Evolutionary conservation across 2,113 vertebrate genomes (phyloP).

Genomic region (Syrmaticus mikado): DNA sequence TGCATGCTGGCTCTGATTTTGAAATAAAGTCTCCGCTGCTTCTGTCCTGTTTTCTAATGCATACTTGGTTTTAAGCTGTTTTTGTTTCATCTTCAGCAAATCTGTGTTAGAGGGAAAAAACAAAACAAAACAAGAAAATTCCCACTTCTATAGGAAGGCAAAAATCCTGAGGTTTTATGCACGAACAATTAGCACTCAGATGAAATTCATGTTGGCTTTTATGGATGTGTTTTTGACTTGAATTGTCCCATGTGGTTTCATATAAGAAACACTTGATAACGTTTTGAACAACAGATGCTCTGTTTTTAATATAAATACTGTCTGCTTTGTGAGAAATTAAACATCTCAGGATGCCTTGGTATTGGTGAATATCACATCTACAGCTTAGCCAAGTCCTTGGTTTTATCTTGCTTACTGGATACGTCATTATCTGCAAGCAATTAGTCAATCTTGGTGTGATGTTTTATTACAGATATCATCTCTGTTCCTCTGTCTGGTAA

Average conservation of each 20-base stretch:
- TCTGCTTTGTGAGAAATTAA: neutral
- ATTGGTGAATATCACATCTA: neutral
- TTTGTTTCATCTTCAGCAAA: neutral
- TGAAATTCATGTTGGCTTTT: neutral
- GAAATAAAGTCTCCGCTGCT: neutral
- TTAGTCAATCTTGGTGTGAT: neutral
- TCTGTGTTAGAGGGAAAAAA: neutral
- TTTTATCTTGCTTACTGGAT: neutral
- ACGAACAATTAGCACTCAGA: neutral
- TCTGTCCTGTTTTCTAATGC: neutral
- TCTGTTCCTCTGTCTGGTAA: constrained; percentile 81
- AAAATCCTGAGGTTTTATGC: neutral
- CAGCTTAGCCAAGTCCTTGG: neutral
- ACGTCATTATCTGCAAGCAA: neutral
- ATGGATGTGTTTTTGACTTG: neutral
- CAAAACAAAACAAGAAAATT: neutral
- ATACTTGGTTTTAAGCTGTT: neutral
- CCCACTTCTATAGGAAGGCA: neutral
- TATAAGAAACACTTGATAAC: neutral
- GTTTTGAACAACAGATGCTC: neutral
- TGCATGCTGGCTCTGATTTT: neutral
- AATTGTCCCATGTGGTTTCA: neutral
- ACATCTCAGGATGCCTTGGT: neutral
- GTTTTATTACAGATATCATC: constrained; percentile 73
- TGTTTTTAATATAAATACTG: neutral